Evolutionary conservation across 2,113 vertebrate species (phyloP).

Genomic region (Hyperopisus bebe): DNA sequence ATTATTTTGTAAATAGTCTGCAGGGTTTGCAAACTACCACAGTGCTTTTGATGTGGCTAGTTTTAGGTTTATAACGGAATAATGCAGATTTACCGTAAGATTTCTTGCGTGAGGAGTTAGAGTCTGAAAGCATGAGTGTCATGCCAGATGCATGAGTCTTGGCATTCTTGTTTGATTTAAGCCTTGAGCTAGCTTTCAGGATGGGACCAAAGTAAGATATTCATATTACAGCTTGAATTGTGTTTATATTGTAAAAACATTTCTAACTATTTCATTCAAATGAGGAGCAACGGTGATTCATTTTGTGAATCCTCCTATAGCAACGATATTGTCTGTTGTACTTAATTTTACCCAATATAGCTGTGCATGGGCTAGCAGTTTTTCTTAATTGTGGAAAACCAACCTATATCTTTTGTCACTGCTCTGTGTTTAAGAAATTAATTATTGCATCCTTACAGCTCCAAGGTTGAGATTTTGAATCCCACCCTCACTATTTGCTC

Average conservation of each 20-base stretch:
- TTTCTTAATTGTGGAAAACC: background rate
- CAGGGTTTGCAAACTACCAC: too few relatives aligned
- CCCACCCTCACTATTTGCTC: background rate
- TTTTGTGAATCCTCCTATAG: conserved; percentile 1
- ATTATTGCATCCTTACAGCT: background rate
- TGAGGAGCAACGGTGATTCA: background rate
- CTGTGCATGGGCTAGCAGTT: background rate
- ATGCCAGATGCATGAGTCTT: too few relatives aligned
- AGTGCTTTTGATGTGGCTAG: too few relatives aligned
- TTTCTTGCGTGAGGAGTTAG: too few relatives aligned
- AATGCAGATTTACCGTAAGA: too few relatives aligned
- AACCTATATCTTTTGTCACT: background rate
- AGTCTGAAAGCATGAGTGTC: too few relatives aligned
- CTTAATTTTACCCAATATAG: background rate
- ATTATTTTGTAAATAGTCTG: background rate
- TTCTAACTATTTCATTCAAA: background rate
- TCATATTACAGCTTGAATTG: background rate
- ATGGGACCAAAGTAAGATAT: background rate
- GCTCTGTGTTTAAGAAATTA: background rate
- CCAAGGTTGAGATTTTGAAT: background rate
- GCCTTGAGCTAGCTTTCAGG: background rate
- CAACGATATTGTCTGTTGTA: conserved; percentile 22
- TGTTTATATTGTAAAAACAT: background rate
- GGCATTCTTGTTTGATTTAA: background rate
- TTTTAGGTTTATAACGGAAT: too few relatives aligned